phyloP scores from a whole-genome alignment of 2,888 invertebrate species.

The Cylloceria caligata region DNA sequence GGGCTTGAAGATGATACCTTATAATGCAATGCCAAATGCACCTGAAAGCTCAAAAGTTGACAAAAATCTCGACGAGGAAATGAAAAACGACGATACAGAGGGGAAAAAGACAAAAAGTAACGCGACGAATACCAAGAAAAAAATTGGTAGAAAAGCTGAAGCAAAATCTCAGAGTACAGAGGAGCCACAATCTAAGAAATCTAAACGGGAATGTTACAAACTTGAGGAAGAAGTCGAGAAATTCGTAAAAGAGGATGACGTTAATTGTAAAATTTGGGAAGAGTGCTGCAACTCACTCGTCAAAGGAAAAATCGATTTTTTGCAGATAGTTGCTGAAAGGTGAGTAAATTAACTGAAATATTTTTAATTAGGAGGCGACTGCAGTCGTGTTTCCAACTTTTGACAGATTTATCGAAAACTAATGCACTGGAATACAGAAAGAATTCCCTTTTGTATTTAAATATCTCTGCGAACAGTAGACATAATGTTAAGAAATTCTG shows the following conservation, averaged over 20 bases:
- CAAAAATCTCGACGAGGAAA: constrained; percentile 39
- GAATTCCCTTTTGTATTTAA: too few species aligned
- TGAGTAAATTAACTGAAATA: constrained; percentile 61
- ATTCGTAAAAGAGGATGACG: constrained; percentile 86
- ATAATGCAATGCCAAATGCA: constrained; percentile 88
- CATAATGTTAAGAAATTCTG: too few species aligned
- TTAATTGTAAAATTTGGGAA: constrained; percentile 89
- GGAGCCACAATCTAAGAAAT: constrained; percentile 81
- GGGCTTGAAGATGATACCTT: constrained; percentile 80
- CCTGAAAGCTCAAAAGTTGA: constrained; percentile 76
- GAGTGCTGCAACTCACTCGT: constrained; percentile 86
- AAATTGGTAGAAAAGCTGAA: constrained; percentile 64
- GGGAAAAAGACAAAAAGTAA: constrained; percentile 71
- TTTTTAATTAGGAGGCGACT: too few species aligned
- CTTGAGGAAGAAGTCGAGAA: constrained; percentile 83
- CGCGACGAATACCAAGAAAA: constrained; percentile 73
- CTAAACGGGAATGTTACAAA: constrained; percentile 81
- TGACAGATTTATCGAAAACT: too few species aligned
- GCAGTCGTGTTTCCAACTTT: too few species aligned
- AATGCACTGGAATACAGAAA: too few species aligned
- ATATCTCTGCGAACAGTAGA: too few species aligned
- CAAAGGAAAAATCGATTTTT: constrained; percentile 85
- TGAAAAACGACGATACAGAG: constrained; percentile 75
- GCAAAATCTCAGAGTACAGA: constrained; percentile 72
- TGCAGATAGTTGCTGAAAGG: constrained; percentile 76